Evolutionary conservation across 2,113 vertebrate species (phyloP).

Genomic region (Poeciliopsis prolifica): DNA sequence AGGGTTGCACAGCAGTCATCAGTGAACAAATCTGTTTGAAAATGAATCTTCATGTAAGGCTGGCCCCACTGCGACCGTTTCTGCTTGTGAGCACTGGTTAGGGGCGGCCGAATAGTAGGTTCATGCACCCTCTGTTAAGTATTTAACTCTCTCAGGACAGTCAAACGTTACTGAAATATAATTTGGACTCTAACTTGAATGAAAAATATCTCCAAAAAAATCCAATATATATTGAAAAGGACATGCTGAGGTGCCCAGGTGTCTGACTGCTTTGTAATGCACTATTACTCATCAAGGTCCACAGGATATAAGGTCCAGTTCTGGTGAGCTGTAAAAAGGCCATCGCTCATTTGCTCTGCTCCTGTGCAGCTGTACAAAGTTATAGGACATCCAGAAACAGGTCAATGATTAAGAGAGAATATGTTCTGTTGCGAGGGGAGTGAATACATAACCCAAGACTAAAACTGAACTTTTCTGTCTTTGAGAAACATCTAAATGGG

Average conservation of each 20-base stretch:
- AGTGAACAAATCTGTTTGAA: too few species aligned
- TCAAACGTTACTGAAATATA: too few species aligned
- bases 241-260: conserved; percentile 45
- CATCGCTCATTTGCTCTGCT: conserved; percentile 43
- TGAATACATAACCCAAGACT: background rate
- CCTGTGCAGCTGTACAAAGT: conserved; percentile 56
- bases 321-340: conserved; percentile 44
- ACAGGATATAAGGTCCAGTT: conserved; percentile 36
- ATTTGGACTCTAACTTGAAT: too few species aligned
- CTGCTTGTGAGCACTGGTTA: too few species aligned
- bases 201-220: background rate
- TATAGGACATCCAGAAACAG: conserved; percentile 44
- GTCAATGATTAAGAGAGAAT: conserved; percentile 46
- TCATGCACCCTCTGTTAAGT: background rate
- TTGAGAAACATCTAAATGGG: background rate
- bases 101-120: too few species aligned
- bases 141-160: too few species aligned
- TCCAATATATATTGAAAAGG: background rate
- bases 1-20: too few species aligned
- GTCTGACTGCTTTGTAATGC: conserved; percentile 51
- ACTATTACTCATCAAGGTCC: conserved; percentile 50
- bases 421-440: conserved; percentile 14
- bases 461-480: background rate
- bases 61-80: too few species aligned
- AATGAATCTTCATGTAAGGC: too few species aligned